These are phyloP conservation scores for Alcis repandata DNA, from an alignment of 2,888 invertebrate genomes.

Conservation along the genomic window DNA sequence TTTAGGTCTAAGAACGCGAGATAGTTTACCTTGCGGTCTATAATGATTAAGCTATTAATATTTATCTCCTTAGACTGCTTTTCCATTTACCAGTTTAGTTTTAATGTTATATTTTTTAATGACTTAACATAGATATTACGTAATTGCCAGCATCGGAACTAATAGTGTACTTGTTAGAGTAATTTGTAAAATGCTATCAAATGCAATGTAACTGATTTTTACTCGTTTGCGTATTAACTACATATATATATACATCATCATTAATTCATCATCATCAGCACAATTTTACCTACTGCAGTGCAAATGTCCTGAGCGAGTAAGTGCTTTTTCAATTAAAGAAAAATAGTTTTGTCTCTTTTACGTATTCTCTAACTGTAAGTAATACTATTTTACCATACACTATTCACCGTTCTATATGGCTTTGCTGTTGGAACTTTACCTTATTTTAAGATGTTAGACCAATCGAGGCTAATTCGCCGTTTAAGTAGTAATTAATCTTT, in stretches of 20 bases:
- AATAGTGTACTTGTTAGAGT: slow-evolving; percentile 30
- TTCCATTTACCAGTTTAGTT: slow-evolving; percentile 5
- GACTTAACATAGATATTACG: slow-evolving; percentile 26
- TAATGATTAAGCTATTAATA: slow-evolving; percentile 7
- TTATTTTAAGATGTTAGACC: too few relatives aligned
- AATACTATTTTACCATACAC: too few relatives aligned
- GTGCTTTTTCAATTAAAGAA: too few relatives aligned
- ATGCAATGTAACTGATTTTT: slow-evolving; percentile 35
- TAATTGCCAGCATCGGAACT: slow-evolving; percentile 34
- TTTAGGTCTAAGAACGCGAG: neutral
- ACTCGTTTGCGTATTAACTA: neutral
- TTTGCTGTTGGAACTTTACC: too few relatives aligned
- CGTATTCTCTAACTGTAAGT: too few relatives aligned
- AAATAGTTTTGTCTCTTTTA: too few relatives aligned
- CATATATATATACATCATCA: neutral
- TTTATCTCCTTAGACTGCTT: slow-evolving; percentile 1
- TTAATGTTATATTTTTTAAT: slow-evolving; percentile 13
- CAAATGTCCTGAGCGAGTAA: too few relatives aligned
- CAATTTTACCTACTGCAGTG: too few relatives aligned
- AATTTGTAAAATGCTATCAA: slow-evolving; percentile 25
- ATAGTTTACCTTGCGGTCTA: neutral
- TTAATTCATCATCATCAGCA: neutral
- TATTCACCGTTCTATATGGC: too few relatives aligned
- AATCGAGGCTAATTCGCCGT: too few relatives aligned
- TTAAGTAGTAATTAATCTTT: too few relatives aligned